Percentiles rank a stretch among this genome's conserved stretches.
phyloP scores from a whole-genome alignment of 2,888 invertebrate genomes.

The Vanessa cardui region DNA sequence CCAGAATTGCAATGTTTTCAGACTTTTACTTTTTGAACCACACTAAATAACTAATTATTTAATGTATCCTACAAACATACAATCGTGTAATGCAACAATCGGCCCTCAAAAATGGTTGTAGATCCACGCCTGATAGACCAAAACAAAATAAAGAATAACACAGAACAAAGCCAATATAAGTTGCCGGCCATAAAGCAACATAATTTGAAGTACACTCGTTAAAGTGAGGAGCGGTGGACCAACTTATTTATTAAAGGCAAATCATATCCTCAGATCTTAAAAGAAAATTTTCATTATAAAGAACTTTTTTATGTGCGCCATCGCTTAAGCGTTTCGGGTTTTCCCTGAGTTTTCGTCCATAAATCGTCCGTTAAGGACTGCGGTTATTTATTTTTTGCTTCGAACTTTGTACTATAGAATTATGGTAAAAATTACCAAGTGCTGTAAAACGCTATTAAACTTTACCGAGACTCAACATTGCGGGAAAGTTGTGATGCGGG shows the following conservation, averaged over 20 bases:
- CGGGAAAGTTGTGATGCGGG: slow-evolving; percentile 1
- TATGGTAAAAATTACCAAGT: slow-evolving; percentile 33
- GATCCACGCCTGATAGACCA: background rate
- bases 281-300: slow-evolving; percentile 37
- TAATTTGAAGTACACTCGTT: slow-evolving; percentile 2
- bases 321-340: slow-evolving; percentile 28
- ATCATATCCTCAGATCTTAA: slow-evolving; percentile 30
- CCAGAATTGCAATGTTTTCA: too few species aligned
- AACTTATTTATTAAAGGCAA: slow-evolving; percentile 35
- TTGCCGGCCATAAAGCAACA: background rate
- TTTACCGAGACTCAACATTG: slow-evolving; percentile 15
- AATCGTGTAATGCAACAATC: too few species aligned
- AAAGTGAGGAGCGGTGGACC: slow-evolving; percentile 1
- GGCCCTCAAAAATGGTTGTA: too few species aligned
- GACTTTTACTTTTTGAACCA: too few species aligned
- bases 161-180: background rate
- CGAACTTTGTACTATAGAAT: slow-evolving; percentile 36
- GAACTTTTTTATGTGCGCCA: slow-evolving; percentile 35
- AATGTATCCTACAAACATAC: too few species aligned
- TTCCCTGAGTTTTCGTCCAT: slow-evolving; percentile 20
- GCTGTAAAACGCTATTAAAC: slow-evolving; percentile 35
- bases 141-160: background rate
- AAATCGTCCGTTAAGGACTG: slow-evolving; percentile 27
- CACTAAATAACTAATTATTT: too few species aligned
- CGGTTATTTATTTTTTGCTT: slow-evolving; percentile 34